Conservation (phyloP, 2,888 invertebrate genomes). For the Gymnocheta viridis region DNA sequence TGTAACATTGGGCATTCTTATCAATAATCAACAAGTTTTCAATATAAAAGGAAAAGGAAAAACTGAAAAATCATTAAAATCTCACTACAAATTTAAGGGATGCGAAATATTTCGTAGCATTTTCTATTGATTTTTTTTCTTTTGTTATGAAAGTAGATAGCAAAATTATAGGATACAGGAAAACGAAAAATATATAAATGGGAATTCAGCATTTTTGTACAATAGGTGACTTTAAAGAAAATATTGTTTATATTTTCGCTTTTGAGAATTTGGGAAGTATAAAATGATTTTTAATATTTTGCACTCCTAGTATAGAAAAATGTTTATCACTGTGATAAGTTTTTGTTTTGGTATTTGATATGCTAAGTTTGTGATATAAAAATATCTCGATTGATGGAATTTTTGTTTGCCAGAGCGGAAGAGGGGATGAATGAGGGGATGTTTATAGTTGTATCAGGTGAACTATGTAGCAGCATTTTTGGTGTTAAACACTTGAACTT, state of each 20-base stretch:
- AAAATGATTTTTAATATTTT: constrained; percentile 13
- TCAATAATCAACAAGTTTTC: constrained; percentile 65
- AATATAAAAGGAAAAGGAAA: not conserved
- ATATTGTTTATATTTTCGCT: not conserved
- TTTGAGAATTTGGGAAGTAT: not conserved
- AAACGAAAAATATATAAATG: not conserved
- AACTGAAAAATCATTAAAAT: constrained; percentile 2
- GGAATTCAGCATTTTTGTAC: constrained; percentile 58
- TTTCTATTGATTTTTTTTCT: constrained; percentile 9
- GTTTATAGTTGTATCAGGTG: not conserved
- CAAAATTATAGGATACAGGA: constrained; percentile 34
- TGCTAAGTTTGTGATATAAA: constrained; percentile 25
- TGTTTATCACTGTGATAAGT: constrained; percentile 69
- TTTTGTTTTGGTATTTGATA: constrained; percentile 2
- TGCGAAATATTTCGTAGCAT: not conserved
- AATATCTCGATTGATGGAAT: not conserved
- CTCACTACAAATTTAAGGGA: not conserved
- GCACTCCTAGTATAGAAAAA: constrained; percentile 57
- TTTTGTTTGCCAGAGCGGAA: not conserved
- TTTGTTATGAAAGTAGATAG: not conserved
- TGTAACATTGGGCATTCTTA: constrained; percentile 61
- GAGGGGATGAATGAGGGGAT: not conserved
- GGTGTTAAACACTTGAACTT: too few relatives aligned
- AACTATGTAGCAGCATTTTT: too few relatives aligned
- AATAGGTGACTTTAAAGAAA: constrained; percentile 16